Evolutionary conservation across 2,113 vertebrate genomes (phyloP).

Genomic region (Heterocephalus glaber): DNA sequence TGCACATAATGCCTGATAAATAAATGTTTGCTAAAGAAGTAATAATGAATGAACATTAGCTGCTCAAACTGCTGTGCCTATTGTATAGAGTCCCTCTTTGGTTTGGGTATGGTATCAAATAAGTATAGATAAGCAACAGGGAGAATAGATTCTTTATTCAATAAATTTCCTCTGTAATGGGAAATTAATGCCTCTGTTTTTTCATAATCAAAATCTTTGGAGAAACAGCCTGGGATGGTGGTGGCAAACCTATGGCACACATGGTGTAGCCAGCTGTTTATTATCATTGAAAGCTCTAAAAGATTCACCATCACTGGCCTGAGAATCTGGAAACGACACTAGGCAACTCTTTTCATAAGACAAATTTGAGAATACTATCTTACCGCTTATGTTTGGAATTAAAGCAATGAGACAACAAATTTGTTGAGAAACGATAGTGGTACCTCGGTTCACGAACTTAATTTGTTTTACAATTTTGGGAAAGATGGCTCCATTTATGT

Average conservation of each 20-base stretch:
- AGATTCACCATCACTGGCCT: not conserved
- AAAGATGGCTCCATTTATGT: not conserved
- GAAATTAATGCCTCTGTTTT: conserved; percentile 6
- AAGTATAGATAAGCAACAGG: not conserved
- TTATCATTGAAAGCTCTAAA: not conserved
- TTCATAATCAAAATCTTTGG: conserved; percentile 14
- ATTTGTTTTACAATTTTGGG: not conserved
- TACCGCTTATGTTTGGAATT: not conserved
- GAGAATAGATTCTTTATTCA: not conserved
- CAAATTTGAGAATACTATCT: not conserved
- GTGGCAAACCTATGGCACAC: not conserved
- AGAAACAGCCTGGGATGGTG: not conserved
- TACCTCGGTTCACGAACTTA: not conserved
- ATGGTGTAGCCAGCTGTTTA: not conserved
- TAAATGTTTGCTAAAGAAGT: not conserved
- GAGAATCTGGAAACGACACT: not conserved
- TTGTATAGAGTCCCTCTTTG: not conserved
- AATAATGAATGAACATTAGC: not conserved
- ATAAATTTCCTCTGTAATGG: not conserved
- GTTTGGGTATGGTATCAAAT: not conserved
- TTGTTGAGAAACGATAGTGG: not conserved
- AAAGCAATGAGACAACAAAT: not conserved
- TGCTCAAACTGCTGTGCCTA: not conserved
- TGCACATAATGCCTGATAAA: not conserved
- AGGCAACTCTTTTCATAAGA: not conserved